Percentiles rank a stretch among this genome's conserved stretches.
Conservation (phyloP, 1,140 invertebrate species). For the Meloidogyne chitwoodi region DNA sequence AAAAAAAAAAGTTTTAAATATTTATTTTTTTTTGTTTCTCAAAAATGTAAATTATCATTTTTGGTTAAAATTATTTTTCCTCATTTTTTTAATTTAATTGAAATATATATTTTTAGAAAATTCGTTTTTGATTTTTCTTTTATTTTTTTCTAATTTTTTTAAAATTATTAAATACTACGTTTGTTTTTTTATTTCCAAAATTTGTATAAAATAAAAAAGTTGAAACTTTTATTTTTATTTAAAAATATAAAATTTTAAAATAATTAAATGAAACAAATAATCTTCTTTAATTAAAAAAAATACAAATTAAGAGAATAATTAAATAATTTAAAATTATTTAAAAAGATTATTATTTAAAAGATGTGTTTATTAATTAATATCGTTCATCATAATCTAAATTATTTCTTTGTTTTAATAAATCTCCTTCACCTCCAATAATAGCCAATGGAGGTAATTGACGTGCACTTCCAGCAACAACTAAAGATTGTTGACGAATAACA, state of each 20-base stretch:
- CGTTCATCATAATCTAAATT: not conserved
- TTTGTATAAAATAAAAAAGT: not conserved
- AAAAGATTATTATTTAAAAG: too few species aligned
- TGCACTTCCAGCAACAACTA: not conserved
- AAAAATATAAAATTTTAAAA: too few species aligned
- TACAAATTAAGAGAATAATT: too few species aligned
- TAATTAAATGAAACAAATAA: too few species aligned
- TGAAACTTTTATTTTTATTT: not conserved
- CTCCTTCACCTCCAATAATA: not conserved
- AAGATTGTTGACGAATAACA: not conserved
- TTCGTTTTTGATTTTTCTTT: not conserved
- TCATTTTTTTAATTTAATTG: not conserved
- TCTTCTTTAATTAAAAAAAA: too few species aligned
- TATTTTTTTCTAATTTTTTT: not conserved
- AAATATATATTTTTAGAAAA: not conserved
- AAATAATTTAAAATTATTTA: too few species aligned
- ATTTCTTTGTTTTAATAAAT: not conserved
- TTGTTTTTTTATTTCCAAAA: not conserved
- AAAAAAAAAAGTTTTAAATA: too few species aligned
- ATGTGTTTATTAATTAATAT: not conserved
- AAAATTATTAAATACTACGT: too few species aligned
- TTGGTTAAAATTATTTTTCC: not conserved
- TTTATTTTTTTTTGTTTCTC: not conserved
- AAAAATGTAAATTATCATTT: not conserved
- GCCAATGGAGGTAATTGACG: conserved; percentile 16